Conservation (phyloP, 2,888 invertebrate genomes). For the Silvanus unidentatus region DNA sequence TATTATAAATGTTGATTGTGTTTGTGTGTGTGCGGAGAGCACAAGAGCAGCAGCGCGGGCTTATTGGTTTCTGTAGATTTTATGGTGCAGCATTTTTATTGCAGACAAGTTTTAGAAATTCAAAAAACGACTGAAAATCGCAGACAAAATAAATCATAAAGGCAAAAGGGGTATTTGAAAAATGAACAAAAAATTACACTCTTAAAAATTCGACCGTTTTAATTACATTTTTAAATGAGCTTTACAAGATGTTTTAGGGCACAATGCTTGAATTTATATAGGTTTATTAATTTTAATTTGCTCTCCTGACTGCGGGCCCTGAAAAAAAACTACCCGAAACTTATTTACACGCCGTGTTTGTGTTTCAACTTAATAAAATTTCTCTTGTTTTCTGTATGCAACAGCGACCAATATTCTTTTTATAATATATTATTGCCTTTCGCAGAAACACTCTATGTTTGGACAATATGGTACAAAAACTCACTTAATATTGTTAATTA, state of each 20-base stretch:
- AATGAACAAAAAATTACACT: conserved; percentile 36
- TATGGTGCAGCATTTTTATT: conserved; percentile 45
- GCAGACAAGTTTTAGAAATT: conserved; percentile 46
- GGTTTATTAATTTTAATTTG: conserved; percentile 48
- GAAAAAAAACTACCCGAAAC: conserved; percentile 36
- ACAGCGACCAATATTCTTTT: neutral
- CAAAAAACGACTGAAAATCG: conserved; percentile 46
- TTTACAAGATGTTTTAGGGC: conserved; percentile 31
- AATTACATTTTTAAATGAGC: conserved; percentile 44
- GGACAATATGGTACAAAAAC: no score
- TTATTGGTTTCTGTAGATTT: conserved; percentile 32
- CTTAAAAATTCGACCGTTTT: conserved; percentile 37
- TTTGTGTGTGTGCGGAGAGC: neutral
- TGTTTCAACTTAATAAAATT: conserved; percentile 3
- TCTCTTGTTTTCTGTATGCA: conserved; percentile 2
- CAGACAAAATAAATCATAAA: conserved; percentile 49
- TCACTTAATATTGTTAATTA: no score
- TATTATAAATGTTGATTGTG: no score
- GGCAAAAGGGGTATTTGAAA: conserved; percentile 39
- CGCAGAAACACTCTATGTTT: no score
- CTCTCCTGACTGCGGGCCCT: conserved; percentile 8
- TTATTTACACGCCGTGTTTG: conserved; percentile 28
- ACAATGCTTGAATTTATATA: conserved; percentile 44
- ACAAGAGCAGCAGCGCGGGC: no score
- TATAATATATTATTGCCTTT: neutral